These are phyloP conservation scores for Calvadosia cruxmelitensis DNA, from an alignment of 30 jellyfish, hydroid and myxozoan genomes.

Conservation along the genomic window DNA sequence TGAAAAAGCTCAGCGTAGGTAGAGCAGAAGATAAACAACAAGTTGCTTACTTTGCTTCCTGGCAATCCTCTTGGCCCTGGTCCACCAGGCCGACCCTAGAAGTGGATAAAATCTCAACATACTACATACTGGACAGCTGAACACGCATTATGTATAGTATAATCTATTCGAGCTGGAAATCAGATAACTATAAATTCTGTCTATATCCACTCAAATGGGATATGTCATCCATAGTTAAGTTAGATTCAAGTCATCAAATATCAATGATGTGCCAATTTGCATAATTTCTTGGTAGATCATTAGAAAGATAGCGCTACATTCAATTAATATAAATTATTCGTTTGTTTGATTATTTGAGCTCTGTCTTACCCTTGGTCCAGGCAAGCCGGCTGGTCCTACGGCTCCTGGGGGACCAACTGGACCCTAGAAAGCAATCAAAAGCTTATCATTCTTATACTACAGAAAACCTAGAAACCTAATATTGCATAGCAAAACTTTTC, in stretches of 20 bases:
- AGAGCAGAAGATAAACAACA: no score
- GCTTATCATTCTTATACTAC: no score
- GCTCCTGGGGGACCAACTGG: constrained; percentile 73
- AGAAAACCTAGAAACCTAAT: not conserved
- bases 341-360: no score
- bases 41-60: constrained; percentile 61
- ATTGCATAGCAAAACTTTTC: not conserved
- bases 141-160: no score
- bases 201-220: not conserved
- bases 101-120: not conserved
- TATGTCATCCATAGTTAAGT: no score
- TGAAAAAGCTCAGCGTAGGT: no score
- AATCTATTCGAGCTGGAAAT: not conserved
- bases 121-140: not conserved
- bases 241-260: no score
- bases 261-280: no score
- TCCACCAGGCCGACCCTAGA: constrained; percentile 51
- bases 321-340: no score
- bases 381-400: constrained; percentile 48
- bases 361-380: constrained; percentile 31
- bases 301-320: no score
- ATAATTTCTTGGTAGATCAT: no score
- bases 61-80: constrained; percentile 59
- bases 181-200: not conserved
- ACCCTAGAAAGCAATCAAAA: constrained; percentile 33